Conservation (phyloP, 2,888 invertebrate genomes). For the Mongoloraphidia duomilia region DNA sequence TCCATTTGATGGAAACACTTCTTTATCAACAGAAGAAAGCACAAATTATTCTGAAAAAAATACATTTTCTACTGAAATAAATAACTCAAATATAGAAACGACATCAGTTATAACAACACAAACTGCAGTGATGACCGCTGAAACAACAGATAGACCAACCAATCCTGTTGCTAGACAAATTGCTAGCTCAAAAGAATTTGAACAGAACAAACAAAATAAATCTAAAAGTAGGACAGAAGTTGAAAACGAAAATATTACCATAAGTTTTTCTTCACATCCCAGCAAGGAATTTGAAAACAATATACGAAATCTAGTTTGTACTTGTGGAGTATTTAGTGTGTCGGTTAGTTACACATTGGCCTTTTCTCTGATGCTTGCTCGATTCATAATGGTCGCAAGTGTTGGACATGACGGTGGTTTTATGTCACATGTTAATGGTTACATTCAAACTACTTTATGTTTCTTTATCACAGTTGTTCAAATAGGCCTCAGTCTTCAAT, state of each 20-base stretch:
- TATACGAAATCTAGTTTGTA: slow-evolving; percentile 31
- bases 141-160: too few relatives aligned
- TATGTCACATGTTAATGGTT: slow-evolving; percentile 54
- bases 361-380: slow-evolving; percentile 47
- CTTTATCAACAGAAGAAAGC: too few relatives aligned
- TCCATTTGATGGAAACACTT: too few relatives aligned
- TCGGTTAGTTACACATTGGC: slow-evolving; percentile 45
- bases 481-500: slow-evolving; percentile 35
- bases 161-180: too few relatives aligned
- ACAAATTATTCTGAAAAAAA: too few relatives aligned
- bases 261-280: too few relatives aligned
- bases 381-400: slow-evolving; percentile 49
- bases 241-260: background rate
- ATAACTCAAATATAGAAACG: too few relatives aligned
- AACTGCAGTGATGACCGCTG: too few relatives aligned
- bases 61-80: too few relatives aligned
- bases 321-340: slow-evolving; percentile 39
- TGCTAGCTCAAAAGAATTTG: too few relatives aligned
- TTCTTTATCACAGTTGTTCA: slow-evolving; percentile 49
- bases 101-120: too few relatives aligned
- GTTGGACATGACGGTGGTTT: slow-evolving; percentile 51
- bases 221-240: background rate
- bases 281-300: slow-evolving; percentile 12
- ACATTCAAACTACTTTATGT: slow-evolving; percentile 47
- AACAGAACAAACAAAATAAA: background rate